Percentiles rank a stretch among this genome's conserved stretches.
These are phyloP conservation scores for Drosophila lacteicornis DNA, from an alignment of 1,140 invertebrate species.

Conservation along the genomic window DNA sequence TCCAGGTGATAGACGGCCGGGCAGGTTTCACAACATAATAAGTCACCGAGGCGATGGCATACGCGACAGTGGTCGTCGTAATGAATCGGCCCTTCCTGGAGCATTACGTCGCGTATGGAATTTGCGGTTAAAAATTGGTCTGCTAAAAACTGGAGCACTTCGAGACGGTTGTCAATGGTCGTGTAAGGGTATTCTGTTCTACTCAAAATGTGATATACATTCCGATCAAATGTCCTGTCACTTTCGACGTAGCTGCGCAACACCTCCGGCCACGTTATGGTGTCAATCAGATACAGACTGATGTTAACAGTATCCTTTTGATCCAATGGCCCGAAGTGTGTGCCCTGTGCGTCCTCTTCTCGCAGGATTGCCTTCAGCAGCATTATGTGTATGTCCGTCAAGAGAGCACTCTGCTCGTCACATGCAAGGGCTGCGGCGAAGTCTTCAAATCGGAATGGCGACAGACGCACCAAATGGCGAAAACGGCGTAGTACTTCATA, in stretches of 20 bases:
- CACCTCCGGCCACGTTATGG: constrained; percentile 97
- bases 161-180: constrained; percentile 91
- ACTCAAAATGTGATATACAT: constrained; percentile 89
- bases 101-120: constrained; percentile 95
- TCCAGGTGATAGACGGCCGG: constrained; percentile 98
- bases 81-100: constrained; percentile 96
- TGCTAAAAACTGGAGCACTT: constrained; percentile 95
- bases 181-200: constrained; percentile 96
- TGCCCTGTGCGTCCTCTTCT: constrained; percentile 97
- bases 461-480: constrained; percentile 93
- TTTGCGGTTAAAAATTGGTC: constrained; percentile 98
- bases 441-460: constrained; percentile 98
- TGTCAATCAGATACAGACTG: constrained; percentile 95
- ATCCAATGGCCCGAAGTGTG: constrained; percentile 97
- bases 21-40: constrained; percentile 98
- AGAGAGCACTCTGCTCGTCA: constrained; percentile 95
- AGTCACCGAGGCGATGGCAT: constrained; percentile 97
- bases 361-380: constrained; percentile 95
- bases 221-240: constrained; percentile 92
- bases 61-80: constrained; percentile 98
- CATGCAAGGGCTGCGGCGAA: constrained; percentile 96
- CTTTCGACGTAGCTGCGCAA: constrained; percentile 95
- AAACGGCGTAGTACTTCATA: constrained; percentile 98
- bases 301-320: constrained; percentile 98
- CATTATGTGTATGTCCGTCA: constrained; percentile 97